Evolutionary conservation across 2,888 invertebrate genomes (phyloP).

Genomic region (Neoitamus cyanurus): DNA sequence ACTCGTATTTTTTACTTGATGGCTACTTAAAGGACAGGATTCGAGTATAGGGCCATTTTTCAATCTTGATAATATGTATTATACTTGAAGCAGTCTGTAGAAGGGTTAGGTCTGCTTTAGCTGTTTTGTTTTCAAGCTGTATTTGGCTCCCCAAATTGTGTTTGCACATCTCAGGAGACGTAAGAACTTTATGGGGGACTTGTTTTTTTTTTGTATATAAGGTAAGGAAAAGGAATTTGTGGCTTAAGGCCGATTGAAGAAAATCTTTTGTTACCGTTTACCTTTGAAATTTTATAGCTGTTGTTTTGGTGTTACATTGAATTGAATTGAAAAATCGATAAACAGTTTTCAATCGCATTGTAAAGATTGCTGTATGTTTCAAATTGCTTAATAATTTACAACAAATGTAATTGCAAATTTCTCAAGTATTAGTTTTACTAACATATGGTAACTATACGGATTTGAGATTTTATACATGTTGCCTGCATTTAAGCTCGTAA

Average conservation of each 20-base stretch:
- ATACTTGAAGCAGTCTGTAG: background rate
- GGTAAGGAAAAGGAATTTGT: background rate
- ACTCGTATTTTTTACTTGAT: constrained; percentile 2
- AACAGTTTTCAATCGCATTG: too few species aligned
- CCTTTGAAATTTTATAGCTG: background rate
- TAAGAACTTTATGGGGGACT: background rate
- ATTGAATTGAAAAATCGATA: too few species aligned
- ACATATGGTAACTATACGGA: too few species aligned
- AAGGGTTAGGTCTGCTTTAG: background rate
- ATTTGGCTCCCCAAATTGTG: background rate
- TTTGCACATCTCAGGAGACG: background rate
- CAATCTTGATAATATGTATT: constrained; percentile 8
- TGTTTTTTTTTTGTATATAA: background rate
- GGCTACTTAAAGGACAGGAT: constrained; percentile 10
- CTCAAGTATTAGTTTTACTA: too few species aligned
- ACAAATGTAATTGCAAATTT: too few species aligned
- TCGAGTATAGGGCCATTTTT: constrained; percentile 14
- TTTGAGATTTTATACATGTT: too few species aligned
- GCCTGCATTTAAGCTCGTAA: too few species aligned
- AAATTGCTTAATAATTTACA: too few species aligned
- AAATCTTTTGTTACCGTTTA: background rate
- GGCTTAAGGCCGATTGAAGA: background rate
- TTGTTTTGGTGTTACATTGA: too few species aligned
- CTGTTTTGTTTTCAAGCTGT: background rate
- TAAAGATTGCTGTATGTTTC: too few species aligned